Evolutionary conservation across 2,113 vertebrate genomes (phyloP), one percentile per base, ranked within the genome.

Genomic region (Gopherus flavomarginatus): DNA sequence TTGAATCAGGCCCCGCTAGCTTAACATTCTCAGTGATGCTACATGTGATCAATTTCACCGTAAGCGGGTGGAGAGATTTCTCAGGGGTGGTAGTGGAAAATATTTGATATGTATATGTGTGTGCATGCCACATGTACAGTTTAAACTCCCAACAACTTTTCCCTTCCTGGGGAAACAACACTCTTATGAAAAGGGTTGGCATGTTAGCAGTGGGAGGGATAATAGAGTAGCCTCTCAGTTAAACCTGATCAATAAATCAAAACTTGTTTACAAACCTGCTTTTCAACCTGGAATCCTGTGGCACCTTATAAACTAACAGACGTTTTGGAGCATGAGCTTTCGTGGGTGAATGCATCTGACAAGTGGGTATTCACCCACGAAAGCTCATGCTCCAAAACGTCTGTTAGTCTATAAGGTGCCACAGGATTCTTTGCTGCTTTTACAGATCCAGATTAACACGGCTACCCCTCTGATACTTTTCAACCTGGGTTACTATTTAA

Each of bases 1-100:
- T 97, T 94, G 84, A 77, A 90, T 94, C 72, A 91, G 57, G 79
- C 19, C 93, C 62, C 96, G 92, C 94, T 89, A 85, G 90, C 72
- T 83, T 89, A 3, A 88, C 6, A 0, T 85, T 89, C 87, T 83
- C 0, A 0, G 54, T 29, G 89, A 29, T 69, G 89, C 84, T 90
- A 14, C 88, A 65, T 72, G 82, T 85, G 1, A 35, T n/a, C 31
- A 35, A n/a, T 65, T 31, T 65, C 31, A 35, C 62, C n/a, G 31
- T 35, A 65, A 31, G 29, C 35, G 31, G 24, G 31, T 62, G 14
- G 11, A 29, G 12, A 13, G 12, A 31, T 65, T 35, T 65, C 31
- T 65, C 35, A 31, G 62, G 31, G 31, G 16, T 65, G 62, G 57
- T 12, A 29, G 31, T 35, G 62, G 62, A 65, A 65, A 65, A 35